Percentiles rank a stretch among this genome's conserved stretches.
Conservation (phyloP, 2,888 invertebrate genomes). For the Seira ritae region DNA sequence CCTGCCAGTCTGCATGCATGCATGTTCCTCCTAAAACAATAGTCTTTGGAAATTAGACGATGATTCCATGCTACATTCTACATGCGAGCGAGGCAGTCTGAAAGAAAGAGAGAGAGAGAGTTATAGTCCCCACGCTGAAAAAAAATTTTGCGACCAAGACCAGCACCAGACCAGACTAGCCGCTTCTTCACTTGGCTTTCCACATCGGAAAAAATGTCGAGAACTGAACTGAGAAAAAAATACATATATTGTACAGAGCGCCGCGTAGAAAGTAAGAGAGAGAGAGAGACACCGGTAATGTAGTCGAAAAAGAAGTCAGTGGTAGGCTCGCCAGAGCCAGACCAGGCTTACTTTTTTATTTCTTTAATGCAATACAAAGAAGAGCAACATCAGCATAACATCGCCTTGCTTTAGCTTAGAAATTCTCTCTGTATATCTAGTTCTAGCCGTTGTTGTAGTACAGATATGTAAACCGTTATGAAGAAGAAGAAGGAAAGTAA, state of each 20-base stretch:
- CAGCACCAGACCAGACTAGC: no score
- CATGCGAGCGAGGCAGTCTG: no score
- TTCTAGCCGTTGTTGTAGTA: no score
- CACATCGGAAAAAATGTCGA: no score
- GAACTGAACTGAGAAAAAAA: no score
- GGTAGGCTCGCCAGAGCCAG: neutral
- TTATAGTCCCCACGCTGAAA: neutral
- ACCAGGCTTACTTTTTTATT: conserved; percentile 10
- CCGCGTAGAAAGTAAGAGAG: conserved; percentile 8
- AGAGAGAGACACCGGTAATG: conserved; percentile 17
- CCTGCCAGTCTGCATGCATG: conserved; percentile 18
- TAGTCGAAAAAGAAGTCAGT: conserved; percentile 19
- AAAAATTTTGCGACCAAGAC: conserved; percentile 10
- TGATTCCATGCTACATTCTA: conserved; percentile 35
- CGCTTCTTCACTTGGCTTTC: conserved; percentile 5
- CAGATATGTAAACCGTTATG: conserved; percentile 16
- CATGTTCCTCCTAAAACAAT: conserved; percentile 28
- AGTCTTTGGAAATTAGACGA: conserved; percentile 43
- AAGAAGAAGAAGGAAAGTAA: conserved; percentile 7
- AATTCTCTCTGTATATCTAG: neutral
- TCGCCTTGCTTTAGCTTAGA: neutral
- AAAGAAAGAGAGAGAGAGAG: conserved; percentile 3
- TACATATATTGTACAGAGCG: no score
- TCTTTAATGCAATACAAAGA: neutral
- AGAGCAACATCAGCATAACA: conserved; percentile 28